Percentiles rank a stretch among this genome's conserved stretches.
Conservation (phyloP, 2,888 invertebrate species). For the Caenorhabditis uteleia region DNA sequence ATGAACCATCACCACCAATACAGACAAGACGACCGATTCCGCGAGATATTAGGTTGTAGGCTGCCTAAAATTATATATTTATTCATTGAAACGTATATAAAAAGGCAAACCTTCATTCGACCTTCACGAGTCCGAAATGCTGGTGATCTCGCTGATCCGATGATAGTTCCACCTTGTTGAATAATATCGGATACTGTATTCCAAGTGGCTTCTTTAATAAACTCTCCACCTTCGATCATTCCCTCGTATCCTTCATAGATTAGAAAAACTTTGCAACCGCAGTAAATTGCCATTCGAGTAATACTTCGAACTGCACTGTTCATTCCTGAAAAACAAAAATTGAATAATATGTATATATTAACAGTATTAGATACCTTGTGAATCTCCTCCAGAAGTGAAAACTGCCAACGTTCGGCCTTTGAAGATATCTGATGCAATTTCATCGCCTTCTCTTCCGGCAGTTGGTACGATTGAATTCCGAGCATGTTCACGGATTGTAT, state of each 20-base stretch:
- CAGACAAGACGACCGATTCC: constrained; percentile 94
- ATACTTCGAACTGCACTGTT: constrained; percentile 97
- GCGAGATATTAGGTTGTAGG: constrained; percentile 83
- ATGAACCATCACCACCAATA: constrained; percentile 97
- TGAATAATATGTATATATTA: constrained; percentile 31
- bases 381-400: constrained; percentile 69
- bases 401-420: constrained; percentile 65
- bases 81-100: too few relatives aligned
- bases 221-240: constrained; percentile 95
- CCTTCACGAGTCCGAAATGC: constrained; percentile 88
- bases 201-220: constrained; percentile 95
- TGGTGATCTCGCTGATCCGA: constrained; percentile 94
- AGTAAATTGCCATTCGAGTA: constrained; percentile 96
- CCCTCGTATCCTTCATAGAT: constrained; percentile 82
- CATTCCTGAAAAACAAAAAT: constrained; percentile 80
- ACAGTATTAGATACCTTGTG: constrained; percentile 53
- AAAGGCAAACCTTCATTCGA: constrained; percentile 77
- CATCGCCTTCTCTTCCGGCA: constrained; percentile 57
- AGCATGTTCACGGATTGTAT: too few relatives aligned
- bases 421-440: constrained; percentile 59
- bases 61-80: constrained; percentile 75
- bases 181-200: constrained; percentile 96
- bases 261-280: constrained; percentile 91
- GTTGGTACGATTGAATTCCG: constrained; percentile 58
- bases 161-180: constrained; percentile 93